Conservation (phyloP, 1,140 invertebrate genomes). For the Aleiodes sp. region DNA sequence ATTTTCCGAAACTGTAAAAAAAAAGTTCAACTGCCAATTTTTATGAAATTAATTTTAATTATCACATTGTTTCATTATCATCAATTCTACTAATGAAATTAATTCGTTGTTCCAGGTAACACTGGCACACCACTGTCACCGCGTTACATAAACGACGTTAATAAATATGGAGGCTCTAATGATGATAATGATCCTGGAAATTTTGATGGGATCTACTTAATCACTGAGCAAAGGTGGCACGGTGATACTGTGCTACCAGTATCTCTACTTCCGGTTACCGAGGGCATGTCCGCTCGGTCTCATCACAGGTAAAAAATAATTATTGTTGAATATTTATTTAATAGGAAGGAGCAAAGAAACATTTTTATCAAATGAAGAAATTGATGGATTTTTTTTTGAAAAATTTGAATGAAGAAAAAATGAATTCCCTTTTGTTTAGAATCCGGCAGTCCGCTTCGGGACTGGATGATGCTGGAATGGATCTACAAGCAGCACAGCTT, state of each 20-base stretch:
- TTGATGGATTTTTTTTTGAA: too few relatives aligned
- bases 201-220: slow-evolving; percentile 53
- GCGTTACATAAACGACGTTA: slow-evolving; percentile 46
- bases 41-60: not conserved
- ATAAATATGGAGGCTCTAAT: slow-evolving; percentile 42
- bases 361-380: too few relatives aligned
- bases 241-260: slow-evolving; percentile 52
- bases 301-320: slow-evolving; percentile 54
- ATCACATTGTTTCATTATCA: not conserved
- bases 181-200: slow-evolving; percentile 46
- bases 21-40: not conserved
- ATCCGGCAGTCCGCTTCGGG: slow-evolving; percentile 63
- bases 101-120: slow-evolving; percentile 47
- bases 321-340: not conserved
- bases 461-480: slow-evolving; percentile 67
- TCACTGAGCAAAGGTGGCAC: slow-evolving; percentile 53
- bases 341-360: too few relatives aligned
- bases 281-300: slow-evolving; percentile 64
- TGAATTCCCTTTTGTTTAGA: slow-evolving; percentile 40
- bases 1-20: too few relatives aligned
- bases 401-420: slow-evolving; percentile 4
- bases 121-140: slow-evolving; percentile 44
- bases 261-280: slow-evolving; percentile 51
- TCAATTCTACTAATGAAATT: not conserved
- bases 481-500: slow-evolving; percentile 60